Evolutionary conservation across 1,140 invertebrate species (phyloP).

Genomic region (roundworm (Caenorhabditis elegans)): WBcel235 BX284602.5:8793001-8793500

Average conservation of each 20-base stretch:
- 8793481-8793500: neutral
- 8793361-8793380: neutral
- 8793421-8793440: slow-evolving; percentile 17
- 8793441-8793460: too few species aligned
- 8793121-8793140: too few species aligned
- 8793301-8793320: neutral
- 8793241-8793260: too few species aligned
- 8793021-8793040: neutral
- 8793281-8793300: slow-evolving; percentile 4
- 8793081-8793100: too few species aligned
- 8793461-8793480: too few species aligned
- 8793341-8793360: neutral
- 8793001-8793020: neutral
- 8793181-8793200: too few species aligned
- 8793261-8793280: neutral
- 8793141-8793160: too few species aligned
- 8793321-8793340: neutral
- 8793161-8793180: too few species aligned
- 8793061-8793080: too few species aligned
- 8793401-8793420: neutral
- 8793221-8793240: neutral
- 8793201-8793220: too few species aligned
- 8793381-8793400: slow-evolving; percentile 10
- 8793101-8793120: too few species aligned
- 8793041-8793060: too few species aligned